phyloP scores from a whole-genome alignment of 2,797 vertebrate genomes.

The Megalops cyprinoides region DNA sequence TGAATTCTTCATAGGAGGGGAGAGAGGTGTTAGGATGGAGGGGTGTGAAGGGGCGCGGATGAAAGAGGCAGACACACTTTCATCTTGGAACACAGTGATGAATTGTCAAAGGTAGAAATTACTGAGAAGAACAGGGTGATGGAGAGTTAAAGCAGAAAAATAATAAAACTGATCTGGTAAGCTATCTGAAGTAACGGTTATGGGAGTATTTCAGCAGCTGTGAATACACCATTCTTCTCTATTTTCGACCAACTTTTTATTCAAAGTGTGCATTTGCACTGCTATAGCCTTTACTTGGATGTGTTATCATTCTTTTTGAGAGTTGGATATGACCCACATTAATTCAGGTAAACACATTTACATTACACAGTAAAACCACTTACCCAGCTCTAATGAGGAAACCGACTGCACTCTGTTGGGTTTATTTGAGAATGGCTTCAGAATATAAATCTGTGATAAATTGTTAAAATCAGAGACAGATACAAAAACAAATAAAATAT shows the following conservation, averaged over 20 bases:
- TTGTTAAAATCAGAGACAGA: background rate
- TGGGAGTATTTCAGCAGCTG: too few species aligned
- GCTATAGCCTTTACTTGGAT: background rate
- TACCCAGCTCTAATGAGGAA: constrained; percentile 1
- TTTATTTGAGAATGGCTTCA: background rate
- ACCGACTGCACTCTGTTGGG: background rate
- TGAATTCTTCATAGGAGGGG: constrained; percentile 41
- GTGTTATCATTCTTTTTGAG: constrained; percentile 5
- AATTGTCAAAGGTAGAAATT: constrained; percentile 45
- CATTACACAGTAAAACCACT: background rate
- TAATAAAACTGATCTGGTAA: background rate
- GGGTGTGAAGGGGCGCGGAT: constrained; percentile 52
- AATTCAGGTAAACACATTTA: constrained; percentile 16
- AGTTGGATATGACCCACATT: background rate
- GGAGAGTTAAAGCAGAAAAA: constrained; percentile 42
- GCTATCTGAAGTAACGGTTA: background rate
- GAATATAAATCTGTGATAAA: constrained; percentile 13
- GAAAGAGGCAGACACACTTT: constrained; percentile 57
- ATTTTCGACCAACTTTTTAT: background rate
- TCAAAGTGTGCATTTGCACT: background rate
- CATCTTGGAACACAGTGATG: constrained; percentile 50
- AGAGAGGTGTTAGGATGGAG: constrained; percentile 46
- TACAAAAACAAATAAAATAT: background rate
- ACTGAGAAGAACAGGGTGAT: constrained; percentile 31
- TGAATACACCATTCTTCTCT: background rate